A percentile compares a stretch with the other conserved stretches of the same genome.
phyloP scores from a whole-genome alignment of 2,113 vertebrate genomes.

The Xenopus tropicalis region UCB_Xtro_10.0 CM004450.2:61265001-61265500 shows the following conservation, averaged over 20 bases:
- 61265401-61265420: slow-evolving; percentile 36
- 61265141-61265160: slow-evolving; percentile 35
- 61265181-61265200: slow-evolving; percentile 42
- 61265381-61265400: slow-evolving; percentile 46
- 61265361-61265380: slow-evolving; percentile 18
- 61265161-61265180: slow-evolving; percentile 10
- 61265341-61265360: slow-evolving; percentile 42
- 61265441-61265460: slow-evolving; percentile 50
- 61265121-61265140: neutral
- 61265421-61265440: slow-evolving; percentile 51
- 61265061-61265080: too few relatives aligned
- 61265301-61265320: neutral
- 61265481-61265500: slow-evolving; percentile 44
- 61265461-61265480: slow-evolving; percentile 46
- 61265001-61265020: neutral
- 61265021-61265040: too few relatives aligned
- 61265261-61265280: slow-evolving; percentile 1
- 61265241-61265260: slow-evolving; percentile 30
- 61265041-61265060: too few relatives aligned
- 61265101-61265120: slow-evolving; percentile 27
- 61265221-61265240: slow-evolving; percentile 40
- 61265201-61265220: slow-evolving; percentile 44
- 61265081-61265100: neutral
- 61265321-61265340: slow-evolving; percentile 55
- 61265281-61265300: neutral